Conservation (phyloP, 2,113 vertebrate species). For the Apistogramma diplotaenia region DNA sequence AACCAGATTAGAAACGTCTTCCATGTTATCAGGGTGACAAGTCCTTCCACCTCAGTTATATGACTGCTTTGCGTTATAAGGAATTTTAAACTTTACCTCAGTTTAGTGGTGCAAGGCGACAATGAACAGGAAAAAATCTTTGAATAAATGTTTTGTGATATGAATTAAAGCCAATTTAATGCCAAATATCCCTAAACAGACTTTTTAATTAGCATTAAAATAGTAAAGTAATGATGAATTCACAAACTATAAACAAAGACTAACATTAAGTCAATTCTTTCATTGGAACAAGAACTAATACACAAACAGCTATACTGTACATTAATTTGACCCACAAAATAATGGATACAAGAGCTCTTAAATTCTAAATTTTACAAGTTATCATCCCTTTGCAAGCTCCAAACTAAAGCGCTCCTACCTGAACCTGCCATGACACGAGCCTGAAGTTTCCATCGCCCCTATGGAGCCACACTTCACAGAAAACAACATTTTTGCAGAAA, state of each 20-base stretch:
- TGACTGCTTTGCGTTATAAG: background rate
- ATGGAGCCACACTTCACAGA: slow-evolving; percentile 33
- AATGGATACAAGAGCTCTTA: background rate
- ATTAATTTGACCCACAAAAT: background rate
- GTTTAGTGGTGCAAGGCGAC: background rate
- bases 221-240: background rate
- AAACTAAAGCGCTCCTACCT: background rate
- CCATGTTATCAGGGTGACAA: too few species aligned
- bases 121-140: background rate
- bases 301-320: too few species aligned
- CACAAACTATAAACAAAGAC: too few species aligned
- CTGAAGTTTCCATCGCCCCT: slow-evolving; percentile 36
- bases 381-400: background rate
- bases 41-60: background rate
- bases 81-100: background rate
- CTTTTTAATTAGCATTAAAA: background rate
- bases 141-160: too few species aligned
- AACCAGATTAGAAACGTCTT: background rate
- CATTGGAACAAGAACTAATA: too few species aligned
- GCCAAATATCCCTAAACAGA: background rate
- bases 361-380: background rate
- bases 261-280: too few species aligned
- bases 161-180: background rate
- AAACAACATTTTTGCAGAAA: slow-evolving; percentile 44
- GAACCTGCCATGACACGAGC: slow-evolving; percentile 40